Percentiles rank a stretch among this genome's conserved stretches.
Evolutionary conservation across 2,888 invertebrate species (phyloP).

Genomic region (Polyommatus iphigenia): DNA sequence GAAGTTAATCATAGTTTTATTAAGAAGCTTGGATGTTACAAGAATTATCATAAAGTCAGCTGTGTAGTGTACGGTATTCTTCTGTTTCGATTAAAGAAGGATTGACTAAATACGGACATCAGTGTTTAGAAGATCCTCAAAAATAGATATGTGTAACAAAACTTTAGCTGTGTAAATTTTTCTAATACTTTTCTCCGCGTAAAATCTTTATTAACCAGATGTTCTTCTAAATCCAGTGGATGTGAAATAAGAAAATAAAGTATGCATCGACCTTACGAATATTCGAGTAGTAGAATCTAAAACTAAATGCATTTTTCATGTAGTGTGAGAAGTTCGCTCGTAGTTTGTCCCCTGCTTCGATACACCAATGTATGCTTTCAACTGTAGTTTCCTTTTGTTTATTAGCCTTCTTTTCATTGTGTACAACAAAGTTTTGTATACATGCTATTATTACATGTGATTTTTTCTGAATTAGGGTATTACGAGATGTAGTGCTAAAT

Average conservation of each 20-base stretch:
- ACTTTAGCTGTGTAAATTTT: too few relatives aligned
- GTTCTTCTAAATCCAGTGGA: not conserved
- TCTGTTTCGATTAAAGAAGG: too few relatives aligned
- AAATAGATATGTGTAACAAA: too few relatives aligned
- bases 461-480: too few relatives aligned
- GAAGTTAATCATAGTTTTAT: too few relatives aligned
- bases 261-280: constrained; percentile 35
- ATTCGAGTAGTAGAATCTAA: constrained; percentile 49
- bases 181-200: not conserved
- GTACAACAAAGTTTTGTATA: not conserved
- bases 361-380: not conserved
- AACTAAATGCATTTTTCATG: constrained; percentile 78
- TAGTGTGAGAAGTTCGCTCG: constrained; percentile 62
- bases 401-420: not conserved
- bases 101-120: too few relatives aligned
- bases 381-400: not conserved
- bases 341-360: constrained; percentile 40
- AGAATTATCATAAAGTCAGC: too few relatives aligned
- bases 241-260: constrained; percentile 33
- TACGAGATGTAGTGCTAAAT: too few relatives aligned
- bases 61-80: too few relatives aligned
- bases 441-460: too few relatives aligned
- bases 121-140: too few relatives aligned
- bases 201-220: constrained; percentile 24
- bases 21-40: too few relatives aligned